These are phyloP conservation scores for Drosophila paranaensis DNA, from an alignment of 2,888 invertebrate species.

Conservation along the genomic window DNA sequence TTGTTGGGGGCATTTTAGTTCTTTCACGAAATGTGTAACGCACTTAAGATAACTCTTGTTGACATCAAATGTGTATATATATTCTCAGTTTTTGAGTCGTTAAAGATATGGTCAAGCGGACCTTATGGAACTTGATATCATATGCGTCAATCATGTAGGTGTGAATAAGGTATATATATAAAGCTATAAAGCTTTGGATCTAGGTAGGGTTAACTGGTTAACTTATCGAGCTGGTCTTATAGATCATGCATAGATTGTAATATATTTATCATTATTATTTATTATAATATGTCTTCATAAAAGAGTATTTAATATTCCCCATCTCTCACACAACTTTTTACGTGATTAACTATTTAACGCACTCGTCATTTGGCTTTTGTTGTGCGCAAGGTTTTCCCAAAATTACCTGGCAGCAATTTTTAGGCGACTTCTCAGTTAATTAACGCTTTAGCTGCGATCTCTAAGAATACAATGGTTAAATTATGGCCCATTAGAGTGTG, in stretches of 20 bases:
- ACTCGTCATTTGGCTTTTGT: constrained; percentile 59
- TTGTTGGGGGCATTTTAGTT: neutral
- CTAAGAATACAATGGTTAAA: constrained; percentile 65
- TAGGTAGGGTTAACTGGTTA: too few relatives aligned
- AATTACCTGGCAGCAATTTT: constrained; percentile 45
- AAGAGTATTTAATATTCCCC: constrained; percentile 2
- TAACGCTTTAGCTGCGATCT: constrained; percentile 52
- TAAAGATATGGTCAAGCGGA: neutral
- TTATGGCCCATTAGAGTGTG: constrained; percentile 69
- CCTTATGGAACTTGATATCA: neutral
- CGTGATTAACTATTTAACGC: constrained; percentile 52
- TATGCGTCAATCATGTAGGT: neutral
- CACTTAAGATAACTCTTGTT: neutral
- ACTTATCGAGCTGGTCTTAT: too few relatives aligned
- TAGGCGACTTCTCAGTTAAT: constrained; percentile 75
- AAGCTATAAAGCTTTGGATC: neutral
- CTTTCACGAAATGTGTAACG: constrained; percentile 8
- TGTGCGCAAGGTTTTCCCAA: constrained; percentile 48
- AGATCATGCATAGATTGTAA: too few relatives aligned
- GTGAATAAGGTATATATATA: neutral
- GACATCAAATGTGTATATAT: neutral
- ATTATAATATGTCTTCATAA: neutral
- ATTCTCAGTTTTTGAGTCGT: neutral
- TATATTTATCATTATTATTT: too few relatives aligned
- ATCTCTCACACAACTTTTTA: neutral